phyloP scores from a whole-genome alignment of 2,113 vertebrate genomes.

The Oreochromis aureus region DNA sequence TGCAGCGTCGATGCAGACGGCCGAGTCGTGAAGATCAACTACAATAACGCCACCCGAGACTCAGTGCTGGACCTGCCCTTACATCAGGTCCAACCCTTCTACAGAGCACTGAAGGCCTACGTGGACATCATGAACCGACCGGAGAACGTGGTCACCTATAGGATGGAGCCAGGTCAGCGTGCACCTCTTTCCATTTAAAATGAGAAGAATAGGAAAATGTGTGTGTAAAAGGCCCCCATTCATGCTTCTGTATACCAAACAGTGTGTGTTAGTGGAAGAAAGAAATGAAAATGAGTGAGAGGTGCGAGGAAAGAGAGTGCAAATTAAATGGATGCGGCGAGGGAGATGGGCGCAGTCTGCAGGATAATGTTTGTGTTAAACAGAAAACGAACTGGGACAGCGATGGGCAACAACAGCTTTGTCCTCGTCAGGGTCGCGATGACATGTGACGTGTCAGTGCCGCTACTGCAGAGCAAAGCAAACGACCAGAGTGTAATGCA shows the following conservation, averaged over 20 bases:
- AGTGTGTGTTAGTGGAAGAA: neutral
- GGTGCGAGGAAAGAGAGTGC: neutral
- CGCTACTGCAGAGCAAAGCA: neutral
- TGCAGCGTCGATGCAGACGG: slow-evolving; percentile 76
- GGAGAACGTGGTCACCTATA: slow-evolving; percentile 80
- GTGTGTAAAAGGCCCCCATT: neutral
- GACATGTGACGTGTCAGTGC: neutral
- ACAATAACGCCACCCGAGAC: slow-evolving; percentile 90
- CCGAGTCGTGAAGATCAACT: slow-evolving; percentile 80
- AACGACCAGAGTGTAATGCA: neutral
- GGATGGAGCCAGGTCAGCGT: slow-evolving; percentile 86
- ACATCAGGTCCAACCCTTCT: slow-evolving; percentile 85
- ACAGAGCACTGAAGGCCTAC: slow-evolving; percentile 82
- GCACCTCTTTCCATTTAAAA: neutral
- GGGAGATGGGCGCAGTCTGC: neutral
- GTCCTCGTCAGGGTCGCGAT: neutral
- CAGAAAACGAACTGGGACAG: neutral
- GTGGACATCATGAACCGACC: slow-evolving; percentile 77
- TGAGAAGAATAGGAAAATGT: neutral
- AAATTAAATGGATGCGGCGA: neutral
- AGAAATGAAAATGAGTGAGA: neutral
- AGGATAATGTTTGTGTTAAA: neutral
- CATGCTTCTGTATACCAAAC: neutral
- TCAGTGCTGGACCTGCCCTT: slow-evolving; percentile 83
- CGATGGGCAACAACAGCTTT: neutral